Evolutionary conservation across 2,888 invertebrate species (phyloP).

Genomic region (Creontiades dilutus): DNA sequence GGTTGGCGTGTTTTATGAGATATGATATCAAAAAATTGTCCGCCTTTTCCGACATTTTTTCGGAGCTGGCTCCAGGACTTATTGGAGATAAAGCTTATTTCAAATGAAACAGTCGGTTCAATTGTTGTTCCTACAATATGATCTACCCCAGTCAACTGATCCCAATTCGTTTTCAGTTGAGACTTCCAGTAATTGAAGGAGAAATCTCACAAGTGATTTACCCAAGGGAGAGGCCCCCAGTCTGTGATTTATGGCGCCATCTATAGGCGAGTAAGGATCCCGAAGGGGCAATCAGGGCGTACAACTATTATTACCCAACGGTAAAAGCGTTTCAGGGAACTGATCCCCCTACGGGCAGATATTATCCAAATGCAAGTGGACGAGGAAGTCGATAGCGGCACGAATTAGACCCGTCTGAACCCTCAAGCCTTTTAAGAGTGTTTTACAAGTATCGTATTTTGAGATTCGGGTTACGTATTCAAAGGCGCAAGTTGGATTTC

Average conservation of each 20-base stretch:
- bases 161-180: not conserved
- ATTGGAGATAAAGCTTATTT: no score
- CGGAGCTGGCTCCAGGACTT: no score
- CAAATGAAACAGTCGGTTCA: no score
- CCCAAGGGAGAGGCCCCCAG: not conserved
- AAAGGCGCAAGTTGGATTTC: no score
- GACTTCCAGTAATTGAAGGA: not conserved
- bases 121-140: no score
- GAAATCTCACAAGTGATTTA: not conserved
- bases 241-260: slow-evolving; percentile 6
- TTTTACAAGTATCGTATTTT: no score
- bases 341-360: not conserved
- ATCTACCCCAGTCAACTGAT: no score
- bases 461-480: no score
- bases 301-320: not conserved
- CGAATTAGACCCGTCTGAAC: not conserved
- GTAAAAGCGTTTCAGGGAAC: slow-evolving; percentile 3
- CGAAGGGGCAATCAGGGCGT: not conserved
- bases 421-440: not conserved
- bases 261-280: not conserved
- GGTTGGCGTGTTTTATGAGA: no score
- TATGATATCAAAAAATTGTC: no score
- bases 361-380: slow-evolving; percentile 3
- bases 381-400: not conserved
- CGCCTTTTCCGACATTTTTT: no score